phyloP scores from a whole-genome alignment of 2,888 invertebrate species.

The Harmothoe impar region DNA sequence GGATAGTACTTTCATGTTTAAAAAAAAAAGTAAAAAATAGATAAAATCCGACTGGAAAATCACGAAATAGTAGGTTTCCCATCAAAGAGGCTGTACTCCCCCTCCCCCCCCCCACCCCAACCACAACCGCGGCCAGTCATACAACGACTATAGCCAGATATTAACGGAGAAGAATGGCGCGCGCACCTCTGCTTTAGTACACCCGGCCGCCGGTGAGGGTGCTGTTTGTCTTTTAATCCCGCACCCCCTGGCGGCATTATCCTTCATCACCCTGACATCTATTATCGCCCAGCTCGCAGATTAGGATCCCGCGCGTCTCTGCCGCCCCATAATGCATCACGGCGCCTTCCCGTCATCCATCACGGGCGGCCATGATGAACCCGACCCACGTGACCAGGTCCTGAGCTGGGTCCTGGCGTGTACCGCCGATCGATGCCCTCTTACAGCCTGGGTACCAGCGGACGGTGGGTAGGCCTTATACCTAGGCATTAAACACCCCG shows the following conservation, averaged over 20 bases:
- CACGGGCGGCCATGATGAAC: conserved; percentile 6
- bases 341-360: conserved; percentile 35
- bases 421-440: background rate
- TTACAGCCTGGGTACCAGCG: background rate
- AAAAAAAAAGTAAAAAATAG: no score
- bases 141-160: no score
- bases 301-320: conserved; percentile 41
- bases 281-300: conserved; percentile 32
- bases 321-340: conserved; percentile 32
- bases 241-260: background rate
- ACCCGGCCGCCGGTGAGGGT: background rate
- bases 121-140: no score
- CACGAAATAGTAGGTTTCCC: no score
- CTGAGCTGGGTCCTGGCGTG: background rate
- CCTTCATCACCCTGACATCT: conserved; percentile 31
- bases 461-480: background rate
- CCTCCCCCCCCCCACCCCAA: no score
- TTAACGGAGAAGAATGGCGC: background rate
- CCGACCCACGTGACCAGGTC: background rate
- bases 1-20: no score
- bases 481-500: background rate
- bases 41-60: no score
- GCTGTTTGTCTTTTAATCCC: conserved; percentile 13
- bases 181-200: background rate
- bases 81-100: no score